Evolutionary conservation across 2,888 invertebrate genomes (phyloP), one percentile per base, ranked within the genome.

Genomic region (Operophtera brumata): DNA sequence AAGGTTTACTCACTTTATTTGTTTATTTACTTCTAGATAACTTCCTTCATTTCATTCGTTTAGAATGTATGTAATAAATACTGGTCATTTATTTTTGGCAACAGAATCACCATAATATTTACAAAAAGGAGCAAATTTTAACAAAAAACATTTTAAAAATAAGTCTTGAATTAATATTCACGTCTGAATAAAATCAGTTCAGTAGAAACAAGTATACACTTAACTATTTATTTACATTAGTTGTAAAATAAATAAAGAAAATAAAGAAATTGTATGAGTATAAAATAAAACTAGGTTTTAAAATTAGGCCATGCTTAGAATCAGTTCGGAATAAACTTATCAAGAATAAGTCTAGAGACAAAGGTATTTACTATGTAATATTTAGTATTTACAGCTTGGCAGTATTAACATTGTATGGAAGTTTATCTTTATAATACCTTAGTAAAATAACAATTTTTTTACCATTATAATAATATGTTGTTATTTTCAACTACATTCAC

Each of bases 361-460:
- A 34, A 34, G 34, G 11, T 6, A n/a, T 20, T 34, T 11, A 0
- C 2, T 7, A 7, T 30, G 8, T 8, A 30, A 34, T 34, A 4
- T 6, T n/a, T n/a, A 7, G 12, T 36, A 13, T n/a, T 35, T 32
- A 28, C 34, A 48, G 34, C 14, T 44, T 61, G 58, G 57, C 58
- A 61, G 58, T 61, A 48, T 47, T 48, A 12, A 54, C 57, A 54
- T 50, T 57, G 57, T 54, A 54, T 47, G 46, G 45, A 57, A 49
- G 36, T 54, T 43, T 25, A 36, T 36, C 4, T 2, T 47, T 51
- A 44, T 6, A 28, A 43, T 47, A 44, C 11, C 8, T 46, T 11
- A 36, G 14, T 43, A 42, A 37, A 34, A 13, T 32, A 26, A 25
- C 25, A 32, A n/a, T 8, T 43, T 30, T 45, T 41, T 44, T n/a